Percentiles rank a stretch among this genome's conserved stretches.
These are phyloP conservation scores for Galbula dea DNA, from an alignment of 2,113 vertebrate genomes.

Conservation along the genomic window DNA sequence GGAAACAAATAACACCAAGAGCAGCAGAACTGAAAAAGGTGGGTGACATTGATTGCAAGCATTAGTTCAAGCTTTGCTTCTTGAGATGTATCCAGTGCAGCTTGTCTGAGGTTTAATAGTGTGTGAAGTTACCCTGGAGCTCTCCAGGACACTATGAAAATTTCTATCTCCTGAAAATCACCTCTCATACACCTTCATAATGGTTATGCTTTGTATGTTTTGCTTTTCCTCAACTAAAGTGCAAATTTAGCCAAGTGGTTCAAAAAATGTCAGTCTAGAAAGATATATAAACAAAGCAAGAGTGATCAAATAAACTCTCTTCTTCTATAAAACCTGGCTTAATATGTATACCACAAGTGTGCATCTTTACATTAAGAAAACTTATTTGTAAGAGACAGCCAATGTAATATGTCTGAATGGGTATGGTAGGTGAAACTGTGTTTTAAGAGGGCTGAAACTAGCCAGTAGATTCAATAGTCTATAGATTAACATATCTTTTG, in stretches of 20 bases:
- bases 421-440: not conserved
- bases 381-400: not conserved
- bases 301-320: not conserved
- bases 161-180: not conserved
- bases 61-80: not conserved
- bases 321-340: not conserved
- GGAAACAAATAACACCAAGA: not conserved
- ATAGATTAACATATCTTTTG: not conserved
- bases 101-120: not conserved
- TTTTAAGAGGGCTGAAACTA: not conserved
- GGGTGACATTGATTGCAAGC: not conserved
- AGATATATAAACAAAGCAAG: not conserved
- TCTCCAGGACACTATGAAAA: not conserved
- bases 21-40: not conserved
- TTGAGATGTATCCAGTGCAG: not conserved
- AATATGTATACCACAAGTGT: not conserved
- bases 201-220: not conserved
- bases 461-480: not conserved
- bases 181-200: not conserved
- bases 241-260: not conserved
- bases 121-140: not conserved
- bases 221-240: not conserved
- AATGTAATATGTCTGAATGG: not conserved
- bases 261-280: not conserved
- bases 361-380: not conserved